These are phyloP conservation scores for Polyommatus icarus DNA, from an alignment of 2,888 invertebrate species.

Conservation along the genomic window DNA sequence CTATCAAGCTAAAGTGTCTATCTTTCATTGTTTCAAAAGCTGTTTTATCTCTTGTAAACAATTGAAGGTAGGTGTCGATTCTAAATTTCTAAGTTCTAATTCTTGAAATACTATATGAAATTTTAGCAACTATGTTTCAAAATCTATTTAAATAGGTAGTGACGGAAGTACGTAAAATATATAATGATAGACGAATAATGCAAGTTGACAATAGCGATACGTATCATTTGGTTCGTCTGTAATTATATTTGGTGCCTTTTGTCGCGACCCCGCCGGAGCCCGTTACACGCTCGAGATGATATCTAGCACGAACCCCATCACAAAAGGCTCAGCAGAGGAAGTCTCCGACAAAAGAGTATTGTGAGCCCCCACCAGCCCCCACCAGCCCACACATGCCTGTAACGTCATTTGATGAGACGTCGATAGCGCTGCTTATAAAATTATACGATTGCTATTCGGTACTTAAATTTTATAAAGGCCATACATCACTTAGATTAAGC, in stretches of 20 bases:
- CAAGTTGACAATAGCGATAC: not conserved
- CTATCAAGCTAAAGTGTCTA: too few species aligned
- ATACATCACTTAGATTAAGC: too few species aligned
- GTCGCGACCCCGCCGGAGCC: not conserved
- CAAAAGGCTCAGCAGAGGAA: slow-evolving; percentile 28
- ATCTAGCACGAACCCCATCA: slow-evolving; percentile 21
- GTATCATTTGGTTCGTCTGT: not conserved
- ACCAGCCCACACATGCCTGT: not conserved
- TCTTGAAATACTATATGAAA: not conserved
- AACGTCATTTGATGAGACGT: not conserved
- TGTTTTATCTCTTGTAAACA: not conserved
- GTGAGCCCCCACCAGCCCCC: not conserved
- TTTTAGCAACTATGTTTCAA: not conserved
- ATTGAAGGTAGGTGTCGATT: not conserved
- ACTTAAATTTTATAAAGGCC: too few species aligned
- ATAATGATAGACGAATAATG: not conserved
- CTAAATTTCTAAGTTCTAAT: not conserved
- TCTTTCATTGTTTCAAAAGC: not conserved
- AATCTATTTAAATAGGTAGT: not conserved
- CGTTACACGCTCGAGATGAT: slow-evolving; percentile 29
- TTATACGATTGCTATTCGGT: not conserved
- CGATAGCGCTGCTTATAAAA: not conserved
- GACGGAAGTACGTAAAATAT: not conserved
- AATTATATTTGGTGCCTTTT: slow-evolving; percentile 22
- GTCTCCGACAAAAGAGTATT: slow-evolving; percentile 16